Evolutionary conservation across 2,888 invertebrate species (phyloP), one percentile per base, ranked within the genome.

Genomic region (Prosapia bicincta): DNA sequence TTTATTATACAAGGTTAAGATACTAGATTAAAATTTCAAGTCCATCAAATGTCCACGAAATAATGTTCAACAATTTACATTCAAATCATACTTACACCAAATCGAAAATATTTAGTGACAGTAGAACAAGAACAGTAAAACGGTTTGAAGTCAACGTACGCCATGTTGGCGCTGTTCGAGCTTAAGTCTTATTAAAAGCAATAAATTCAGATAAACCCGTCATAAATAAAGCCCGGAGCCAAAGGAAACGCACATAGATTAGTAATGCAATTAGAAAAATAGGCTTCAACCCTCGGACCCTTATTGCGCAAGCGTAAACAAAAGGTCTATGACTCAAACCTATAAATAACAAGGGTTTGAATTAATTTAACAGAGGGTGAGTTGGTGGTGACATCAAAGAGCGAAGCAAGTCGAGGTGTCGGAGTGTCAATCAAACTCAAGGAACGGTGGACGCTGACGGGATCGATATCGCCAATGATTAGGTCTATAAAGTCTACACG

Each of bases 331-430:
- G 69, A 69, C 26, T 69, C 26, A 69, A 69, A 30, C 69, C 69
- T 28, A 69, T 69, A 69, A 69, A 69, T 69, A 69, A 69, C 69
- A 69, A 69, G 69, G 69, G 69, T 69, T 69, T 26, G 69, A 69
- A 69, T 69, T 69, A 69, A 69, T 69, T 69, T 69, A 69, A 30
- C 26, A 28, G 69, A 30, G 69, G 69, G 26, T 67, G 67, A 26
- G 28, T 26, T 20, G 69, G 69, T 67, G 67, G 67, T 67, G 67
- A 26, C 26, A 69, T 30, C 23, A 69, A 32, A 30, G 69, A 69
- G 28, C 25, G 28, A 28, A 69, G 69, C 30, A 69, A 69, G 69
- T n/a, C n/a, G 28, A 28, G 15, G 67, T 26, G 67, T 67, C 28
- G 13, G 32, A n/a, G 54, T 54, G 54, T 54, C 54, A 54, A 54